Base-by-base conservation (phyloP, 2,113 vertebrate genomes). In the Corynorhinus townsendii region DNA sequence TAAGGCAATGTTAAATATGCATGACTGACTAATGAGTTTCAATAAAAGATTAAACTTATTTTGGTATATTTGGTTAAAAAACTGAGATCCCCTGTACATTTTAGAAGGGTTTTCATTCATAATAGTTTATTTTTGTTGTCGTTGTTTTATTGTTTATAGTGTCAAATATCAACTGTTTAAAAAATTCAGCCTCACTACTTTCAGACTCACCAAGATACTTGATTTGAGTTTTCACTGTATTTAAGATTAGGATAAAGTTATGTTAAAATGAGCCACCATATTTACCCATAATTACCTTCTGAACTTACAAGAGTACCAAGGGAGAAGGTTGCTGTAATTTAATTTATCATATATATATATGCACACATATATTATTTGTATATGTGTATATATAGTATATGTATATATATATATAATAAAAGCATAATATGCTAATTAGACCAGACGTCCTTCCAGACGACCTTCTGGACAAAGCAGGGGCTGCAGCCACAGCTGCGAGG, bases 1-100 rank as follows among this genome's bases (percentile, higher is more conserved):
- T 8, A 35, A 96, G 47, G 2, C 2, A 71, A 4, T 92, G 92
- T 95, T 79, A 79, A 90, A 80, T 68, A 49, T 64, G 17, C 26
- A 75, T 26, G 69, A 76, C 59, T 26, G 69, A 76, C 59, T 90
- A 72, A 79, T 86, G 52, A 52, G 35, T 92, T 68, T 96, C 66
- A 81, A 77, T 77, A 81, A 93, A 88, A 72, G 49, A 66, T 43
- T 81, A 91, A 86, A 81, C 38, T n/a, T 82, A 49, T n/a, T 80
- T 92, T 91, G n/a, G 26, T 45, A 20, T 68, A 56, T 76, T 85
- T 72, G 64, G n/a, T 76, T 86, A 94, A 89, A 69, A 77, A 83
- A 28, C 56, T 1, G 1, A 66, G 38, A 80, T 94, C 20, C 45
- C 72, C 4, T 81, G 10, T 85, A 33, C 22, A 11, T 80, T 90